Evolutionary conservation across 2,888 invertebrate species (phyloP).

Genomic region (Sthenelais limicola): DNA sequence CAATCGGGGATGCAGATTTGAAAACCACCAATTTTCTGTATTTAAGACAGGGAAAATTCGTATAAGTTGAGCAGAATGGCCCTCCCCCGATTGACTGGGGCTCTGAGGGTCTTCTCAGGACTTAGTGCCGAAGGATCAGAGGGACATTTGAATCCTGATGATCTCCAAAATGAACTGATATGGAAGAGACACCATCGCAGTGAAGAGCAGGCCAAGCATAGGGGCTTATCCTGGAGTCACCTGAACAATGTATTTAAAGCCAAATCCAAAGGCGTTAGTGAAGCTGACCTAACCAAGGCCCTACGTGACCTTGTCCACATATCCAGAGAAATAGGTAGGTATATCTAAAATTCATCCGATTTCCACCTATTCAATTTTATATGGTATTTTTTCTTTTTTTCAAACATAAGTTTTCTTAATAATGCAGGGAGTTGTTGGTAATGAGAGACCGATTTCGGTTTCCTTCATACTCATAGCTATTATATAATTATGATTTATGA

Average conservation of each 20-base stretch:
- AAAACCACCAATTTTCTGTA: too few species aligned
- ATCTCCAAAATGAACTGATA: slow-evolving; percentile 21
- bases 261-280: slow-evolving; percentile 2
- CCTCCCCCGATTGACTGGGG: slow-evolving; percentile 50
- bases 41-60: too few species aligned
- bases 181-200: slow-evolving; percentile 36
- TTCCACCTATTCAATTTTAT: too few species aligned
- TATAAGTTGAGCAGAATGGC: slow-evolving; percentile 46
- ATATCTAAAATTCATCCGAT: too few species aligned
- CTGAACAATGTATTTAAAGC: slow-evolving; percentile 21
- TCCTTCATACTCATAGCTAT: too few species aligned
- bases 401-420: too few species aligned
- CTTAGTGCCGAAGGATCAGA: slow-evolving; percentile 23
- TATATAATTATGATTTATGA: too few species aligned
- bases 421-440: too few species aligned
- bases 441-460: too few species aligned
- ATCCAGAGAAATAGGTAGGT: slow-evolving; percentile 45
- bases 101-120: slow-evolving; percentile 48
- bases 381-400: too few species aligned
- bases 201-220: slow-evolving; percentile 12
- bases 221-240: slow-evolving; percentile 42
- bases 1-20: too few species aligned
- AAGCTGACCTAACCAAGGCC: slow-evolving; percentile 8
- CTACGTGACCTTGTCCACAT: slow-evolving; percentile 42
- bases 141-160: background rate